phyloP scores from a whole-genome alignment of 2,888 invertebrate genomes.

The Pterobdella sp. region DNA sequence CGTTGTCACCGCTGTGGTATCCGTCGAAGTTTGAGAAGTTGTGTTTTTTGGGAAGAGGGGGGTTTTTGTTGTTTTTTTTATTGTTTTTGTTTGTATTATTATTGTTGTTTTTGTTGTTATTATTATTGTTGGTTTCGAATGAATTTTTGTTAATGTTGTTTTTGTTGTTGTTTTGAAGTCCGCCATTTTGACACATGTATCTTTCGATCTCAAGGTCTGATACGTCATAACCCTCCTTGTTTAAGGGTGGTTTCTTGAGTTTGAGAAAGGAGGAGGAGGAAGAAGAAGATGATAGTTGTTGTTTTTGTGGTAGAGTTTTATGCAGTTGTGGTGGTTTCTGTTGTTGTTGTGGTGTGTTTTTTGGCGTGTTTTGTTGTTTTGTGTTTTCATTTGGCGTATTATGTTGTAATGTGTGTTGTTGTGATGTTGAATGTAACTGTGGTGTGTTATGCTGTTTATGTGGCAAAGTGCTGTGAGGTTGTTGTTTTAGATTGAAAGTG shows the following conservation, averaged over 20 bases:
- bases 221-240: neutral
- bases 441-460: neutral
- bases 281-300: neutral
- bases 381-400: neutral
- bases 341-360: neutral
- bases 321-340: neutral
- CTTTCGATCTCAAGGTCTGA: constrained; percentile 4
- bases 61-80: constrained; percentile 5
- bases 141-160: neutral
- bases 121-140: too few relatives aligned
- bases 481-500: neutral
- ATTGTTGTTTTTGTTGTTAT: neutral
- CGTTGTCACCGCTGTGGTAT: constrained; percentile 33
- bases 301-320: neutral
- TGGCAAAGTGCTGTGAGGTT: neutral
- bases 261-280: constrained; percentile 7
- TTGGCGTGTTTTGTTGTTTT: neutral
- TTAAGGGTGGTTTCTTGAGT: neutral
- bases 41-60: neutral
- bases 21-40: constrained; percentile 19
- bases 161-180: neutral
- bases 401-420: neutral
- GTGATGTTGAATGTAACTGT: neutral
- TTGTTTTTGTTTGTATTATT: neutral
- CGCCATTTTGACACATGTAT: neutral